These are phyloP conservation scores for Monomorium pharaonis DNA, from an alignment of 1,140 invertebrate species.

Conservation along the genomic window DNA sequence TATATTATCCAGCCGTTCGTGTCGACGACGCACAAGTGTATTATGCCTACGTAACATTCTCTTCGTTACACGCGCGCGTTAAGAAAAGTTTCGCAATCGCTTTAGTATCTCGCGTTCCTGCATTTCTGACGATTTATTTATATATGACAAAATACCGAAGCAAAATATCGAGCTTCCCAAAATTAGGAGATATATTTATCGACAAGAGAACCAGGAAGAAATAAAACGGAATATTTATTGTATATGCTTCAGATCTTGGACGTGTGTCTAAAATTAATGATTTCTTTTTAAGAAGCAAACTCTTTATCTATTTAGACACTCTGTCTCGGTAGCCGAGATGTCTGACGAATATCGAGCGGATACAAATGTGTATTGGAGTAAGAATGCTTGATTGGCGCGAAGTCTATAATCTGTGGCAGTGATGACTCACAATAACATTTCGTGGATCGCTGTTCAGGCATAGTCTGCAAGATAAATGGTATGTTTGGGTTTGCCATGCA, in stretches of 20 bases:
- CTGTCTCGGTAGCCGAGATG: neutral
- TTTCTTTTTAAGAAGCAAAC: neutral
- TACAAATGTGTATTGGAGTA: conserved; percentile 1
- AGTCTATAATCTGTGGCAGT: conserved; percentile 23
- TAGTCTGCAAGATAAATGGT: conserved; percentile 23
- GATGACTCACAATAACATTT: conserved; percentile 50
- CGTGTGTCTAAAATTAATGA: neutral
- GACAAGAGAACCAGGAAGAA: neutral
- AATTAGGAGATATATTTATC: neutral
- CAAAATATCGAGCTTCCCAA: neutral
- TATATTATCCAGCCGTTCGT: neutral
- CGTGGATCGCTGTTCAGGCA: neutral
- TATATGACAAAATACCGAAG: neutral
- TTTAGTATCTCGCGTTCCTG: conserved; percentile 15
- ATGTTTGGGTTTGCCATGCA: neutral
- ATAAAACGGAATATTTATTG: neutral
- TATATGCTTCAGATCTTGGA: neutral
- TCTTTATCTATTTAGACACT: neutral
- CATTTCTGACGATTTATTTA: neutral
- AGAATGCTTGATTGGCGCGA: conserved; percentile 38
- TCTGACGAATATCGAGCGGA: conserved; percentile 21
- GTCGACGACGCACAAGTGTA: neutral
- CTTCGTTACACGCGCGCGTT: too few relatives aligned
- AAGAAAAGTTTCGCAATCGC: conserved; percentile 34
- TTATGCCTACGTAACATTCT: too few relatives aligned